Evolutionary conservation across 2,888 invertebrate species (phyloP), one percentile per base, ranked within the genome.

Genomic region (Drosophila maculinotata): DNA sequence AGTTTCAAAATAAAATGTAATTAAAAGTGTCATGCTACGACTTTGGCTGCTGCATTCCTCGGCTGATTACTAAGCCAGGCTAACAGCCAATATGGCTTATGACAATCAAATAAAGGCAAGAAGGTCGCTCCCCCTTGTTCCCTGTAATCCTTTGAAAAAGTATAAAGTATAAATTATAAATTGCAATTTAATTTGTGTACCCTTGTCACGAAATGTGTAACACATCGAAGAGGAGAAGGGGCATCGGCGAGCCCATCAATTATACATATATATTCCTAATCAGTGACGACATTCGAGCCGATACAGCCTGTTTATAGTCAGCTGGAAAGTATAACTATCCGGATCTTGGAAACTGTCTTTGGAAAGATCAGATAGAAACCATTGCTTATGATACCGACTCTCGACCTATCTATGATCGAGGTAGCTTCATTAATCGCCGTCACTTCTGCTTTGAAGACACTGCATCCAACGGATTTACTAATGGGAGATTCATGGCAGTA

Each of bases 1-100:
- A 52, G 65, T 68, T 62, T 54, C 57, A 65, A 70, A 78, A 84
- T 79, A 77, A 81, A 83, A 87, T 64, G 82, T 81, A 87, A 87
- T 83, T 83, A 87, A 81, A 87, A 87, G 84, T 51, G 47, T 30
- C 49, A 63, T 56, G 66, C 44, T 48, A 57, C 20, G 54, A 35
- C 14, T 49, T 48, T 74, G 52, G 59, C 54, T 59, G 49, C 41
- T 82, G 79, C 58, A 70, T 39, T 51, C 45, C 44, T 39, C 15
- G 47, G 31, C 20, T 65, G 51, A 52, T 41, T 25, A 54, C 38
- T 52, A 15, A 6, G 35, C 30, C 42, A 38, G 42, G 23, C 41
- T 39, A 25, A 20, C 38, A 57, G 52, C 45, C 56, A 58, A 54
- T 69, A 49, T 17, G 41, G 12, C 12, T 4, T 6, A 8, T 9